Percentiles rank a stretch among this genome's conserved stretches.
Evolutionary conservation across 2,113 vertebrate genomes (phyloP).

Genomic region (Pelecanoides urinatrix): DNA sequence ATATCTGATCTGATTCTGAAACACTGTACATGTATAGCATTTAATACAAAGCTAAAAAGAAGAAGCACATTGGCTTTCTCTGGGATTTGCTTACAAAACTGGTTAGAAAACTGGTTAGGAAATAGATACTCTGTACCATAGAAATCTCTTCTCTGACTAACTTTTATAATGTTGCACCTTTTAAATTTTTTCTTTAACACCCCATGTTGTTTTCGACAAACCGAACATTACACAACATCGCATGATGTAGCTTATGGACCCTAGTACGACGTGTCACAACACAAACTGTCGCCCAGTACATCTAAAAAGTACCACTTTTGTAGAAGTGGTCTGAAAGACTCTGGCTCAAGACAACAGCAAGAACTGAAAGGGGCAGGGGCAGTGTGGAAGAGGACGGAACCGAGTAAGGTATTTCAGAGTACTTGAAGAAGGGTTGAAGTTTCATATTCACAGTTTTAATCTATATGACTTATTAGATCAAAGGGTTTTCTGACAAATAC

Average conservation of each 20-base stretch:
- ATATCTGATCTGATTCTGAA: background rate
- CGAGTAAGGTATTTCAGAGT: background rate
- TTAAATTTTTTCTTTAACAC: background rate
- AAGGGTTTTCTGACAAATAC: background rate
- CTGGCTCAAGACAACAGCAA: background rate
- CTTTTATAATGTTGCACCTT: background rate
- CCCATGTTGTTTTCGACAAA: background rate
- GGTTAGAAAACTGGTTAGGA: too few species aligned
- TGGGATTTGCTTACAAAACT: background rate
- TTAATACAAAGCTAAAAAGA: background rate
- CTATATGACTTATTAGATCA: background rate
- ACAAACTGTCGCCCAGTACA: background rate
- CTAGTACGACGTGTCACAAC: background rate
- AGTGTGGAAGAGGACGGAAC: background rate
- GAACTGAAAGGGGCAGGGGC: background rate
- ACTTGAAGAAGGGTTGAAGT: background rate
- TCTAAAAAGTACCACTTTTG: background rate
- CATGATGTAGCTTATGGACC: background rate
- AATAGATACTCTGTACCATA: rapidly evolving
- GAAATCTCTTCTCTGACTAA: background rate
- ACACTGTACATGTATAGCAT: too few species aligned
- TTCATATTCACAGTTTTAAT: background rate
- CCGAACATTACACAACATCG: background rate
- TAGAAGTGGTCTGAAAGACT: background rate
- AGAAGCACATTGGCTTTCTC: background rate